These are phyloP conservation scores for Microdon myrmicae DNA, from an alignment of 2,888 invertebrate species.

Conservation along the genomic window DNA sequence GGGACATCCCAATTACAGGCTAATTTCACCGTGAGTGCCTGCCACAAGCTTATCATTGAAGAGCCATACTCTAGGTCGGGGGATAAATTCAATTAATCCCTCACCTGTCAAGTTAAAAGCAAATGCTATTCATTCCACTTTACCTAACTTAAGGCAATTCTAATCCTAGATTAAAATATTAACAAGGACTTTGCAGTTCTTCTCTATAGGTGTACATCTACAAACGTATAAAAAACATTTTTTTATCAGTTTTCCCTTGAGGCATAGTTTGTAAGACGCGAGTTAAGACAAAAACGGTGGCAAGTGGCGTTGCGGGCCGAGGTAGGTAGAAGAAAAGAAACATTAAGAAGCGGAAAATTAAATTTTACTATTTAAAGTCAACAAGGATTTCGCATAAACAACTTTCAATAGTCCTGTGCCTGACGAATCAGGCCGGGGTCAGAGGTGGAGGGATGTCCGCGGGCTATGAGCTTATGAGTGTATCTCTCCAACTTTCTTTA, in stretches of 20 bases:
- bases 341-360: constrained; percentile 18
- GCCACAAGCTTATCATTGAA: constrained; percentile 6
- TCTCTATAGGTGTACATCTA: background rate
- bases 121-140: constrained; percentile 17
- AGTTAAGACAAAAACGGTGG: background rate
- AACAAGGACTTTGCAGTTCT: constrained; percentile 38
- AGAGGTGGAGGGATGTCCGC: background rate
- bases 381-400: constrained; percentile 40
- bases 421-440: background rate
- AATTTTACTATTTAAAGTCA: constrained; percentile 43
- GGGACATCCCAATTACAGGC: constrained; percentile 30
- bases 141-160: constrained; percentile 7
- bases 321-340: background rate
- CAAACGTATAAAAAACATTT: constrained; percentile 1
- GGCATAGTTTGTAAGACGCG: too few species aligned
- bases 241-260: too few species aligned
- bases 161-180: constrained; percentile 47
- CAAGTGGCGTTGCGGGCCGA: too few species aligned
- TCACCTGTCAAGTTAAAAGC: constrained; percentile 45
- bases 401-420: too few species aligned
- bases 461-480: constrained; percentile 7
- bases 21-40: constrained; percentile 8
- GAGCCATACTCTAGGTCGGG: constrained; percentile 24
- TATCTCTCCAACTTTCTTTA: constrained; percentile 5
- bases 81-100: constrained; percentile 50